Evolutionary conservation across 2,113 vertebrate genomes (phyloP), one percentile per base, ranked within the genome.

Genomic region (Neogale vison): DNA sequence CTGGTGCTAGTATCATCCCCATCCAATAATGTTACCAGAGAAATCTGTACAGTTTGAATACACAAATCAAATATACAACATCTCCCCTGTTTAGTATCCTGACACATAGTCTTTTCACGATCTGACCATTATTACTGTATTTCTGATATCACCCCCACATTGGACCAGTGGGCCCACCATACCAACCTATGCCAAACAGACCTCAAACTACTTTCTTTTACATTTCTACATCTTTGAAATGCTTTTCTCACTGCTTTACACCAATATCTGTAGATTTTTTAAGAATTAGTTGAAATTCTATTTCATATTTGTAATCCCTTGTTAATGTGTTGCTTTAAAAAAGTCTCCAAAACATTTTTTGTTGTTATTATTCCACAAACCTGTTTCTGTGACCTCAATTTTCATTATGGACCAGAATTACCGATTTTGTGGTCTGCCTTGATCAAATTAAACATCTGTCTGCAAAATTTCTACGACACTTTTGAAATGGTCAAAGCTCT

Each of bases 361-460:
- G 31, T 42, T 84, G 71, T 93, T 90, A 42, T 85, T 93, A 86
- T 88, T 79, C 47, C 26, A 96, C 61, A 95, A 97, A 88, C 45
- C 39, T 95, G 69, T 93, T 93, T 96, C 84, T 94, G 52, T 93
- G 81, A 97, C 90, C 81, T 96, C 88, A 82, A 80, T 84, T 96
- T 96, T 85, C 71, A 94, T 96, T 95, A 97, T 63, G 96, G 85
- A 95, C 76, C 84, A 74, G 76, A 98, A 95, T 96, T 94, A 97
- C 80, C 92, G 95, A 94, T 90, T 90, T 93, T 93, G 96, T 96
- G 81, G 34, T 86, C 83, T 88, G 63, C 57, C 90, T 92, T 96
- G 80, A 98, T 97, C 93, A 80, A 95, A 95, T 97, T 97, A 98
- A 97, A 97, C 59, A 91, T 90, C 88, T 97, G 92, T 94, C 85